Evolutionary conservation across 2,113 vertebrate genomes (phyloP), one percentile per base, ranked within the genome.

Genomic region (Ammodytes marinus): DNA sequence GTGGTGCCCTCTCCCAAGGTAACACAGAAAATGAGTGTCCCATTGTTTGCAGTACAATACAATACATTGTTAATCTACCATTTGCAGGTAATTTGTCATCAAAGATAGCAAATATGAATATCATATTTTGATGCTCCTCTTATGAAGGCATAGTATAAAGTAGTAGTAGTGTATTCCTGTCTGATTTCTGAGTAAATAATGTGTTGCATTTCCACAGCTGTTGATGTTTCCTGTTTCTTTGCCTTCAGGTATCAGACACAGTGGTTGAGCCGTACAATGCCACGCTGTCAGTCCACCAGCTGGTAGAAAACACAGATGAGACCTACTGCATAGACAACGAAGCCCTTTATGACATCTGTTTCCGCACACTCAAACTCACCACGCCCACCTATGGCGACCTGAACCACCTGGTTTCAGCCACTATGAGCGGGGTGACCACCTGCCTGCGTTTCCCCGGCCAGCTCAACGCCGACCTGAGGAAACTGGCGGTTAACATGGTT

Each of bases 241-340:
- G 49, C 35, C 58, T 27, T 11, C 74, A 92, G 91, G 93, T 98
- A 2, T 97, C 97, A 0, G 96, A 97, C 88, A 98, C 97, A 0
- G 97, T 98, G 84, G 97, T 98, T 7, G 97, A 97, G 90, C 97
- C 97, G 8, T 97, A 97, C 5, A 97, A 98, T 0, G 97, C 97
- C 57, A 97, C 97, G 0, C 93, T 98, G 52, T 98, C 97, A 0
- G 96, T 97, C 3, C 97, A 97, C 89, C 97, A 98, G 68, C 94
- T 97, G 88, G 96, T 97, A n/a, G 97, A 97, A 83, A 97, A 98
- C 84, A 98, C 97, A 0, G 97, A 98, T 0, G 96, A 98, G 87
- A 97, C 97, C 50, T 98, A 97, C 91, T 98, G 97, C 91, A 98
- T 98, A 0, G 97, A 98, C 91, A 98, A 98, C 0, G 97, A 98